Evolutionary conservation across 2,888 invertebrate species (phyloP).

Genomic region (Drosophila cyrtoloma): DNA sequence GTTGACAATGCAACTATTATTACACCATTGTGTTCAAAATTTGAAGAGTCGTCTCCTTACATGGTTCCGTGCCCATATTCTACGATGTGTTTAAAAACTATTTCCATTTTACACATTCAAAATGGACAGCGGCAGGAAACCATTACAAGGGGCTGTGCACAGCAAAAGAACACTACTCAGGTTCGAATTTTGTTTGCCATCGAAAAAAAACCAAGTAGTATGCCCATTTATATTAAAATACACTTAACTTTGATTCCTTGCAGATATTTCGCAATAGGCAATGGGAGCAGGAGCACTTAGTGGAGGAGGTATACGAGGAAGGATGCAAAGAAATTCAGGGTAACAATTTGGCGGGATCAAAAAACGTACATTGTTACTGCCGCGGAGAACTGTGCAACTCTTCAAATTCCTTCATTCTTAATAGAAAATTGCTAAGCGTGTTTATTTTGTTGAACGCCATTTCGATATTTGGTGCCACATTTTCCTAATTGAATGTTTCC

Average conservation of each 20-base stretch:
- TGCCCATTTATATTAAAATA: neutral
- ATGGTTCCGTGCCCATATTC: conserved; percentile 92
- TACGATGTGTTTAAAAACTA: conserved; percentile 93
- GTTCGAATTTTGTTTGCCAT: conserved; percentile 48
- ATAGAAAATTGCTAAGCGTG: conserved; percentile 87
- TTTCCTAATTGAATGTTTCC: conserved; percentile 5
- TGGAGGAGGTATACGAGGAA: conserved; percentile 90
- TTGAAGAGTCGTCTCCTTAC: conserved; percentile 90
- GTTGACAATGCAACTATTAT: conserved; percentile 86
- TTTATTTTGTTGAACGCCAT: conserved; percentile 60
- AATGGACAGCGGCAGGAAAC: conserved; percentile 86
- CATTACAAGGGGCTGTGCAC: conserved; percentile 89
- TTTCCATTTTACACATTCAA: conserved; percentile 88
- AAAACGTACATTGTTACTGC: conserved; percentile 90
- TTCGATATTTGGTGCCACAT: conserved; percentile 7
- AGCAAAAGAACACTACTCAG: conserved; percentile 88
- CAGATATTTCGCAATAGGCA: conserved; percentile 87
- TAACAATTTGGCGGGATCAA: conserved; percentile 86
- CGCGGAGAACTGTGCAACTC: conserved; percentile 90
- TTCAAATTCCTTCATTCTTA: conserved; percentile 66
- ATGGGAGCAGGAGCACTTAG: conserved; percentile 89
- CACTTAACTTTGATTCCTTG: conserved; percentile 52
- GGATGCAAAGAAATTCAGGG: conserved; percentile 89
- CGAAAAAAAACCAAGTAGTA: neutral
- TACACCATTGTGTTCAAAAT: conserved; percentile 90